A percentile compares a stretch with the other conserved stretches of the same genome.
Conservation (phyloP, 37 sponge, comb jelly and placozoan species). For the Beroe forskalii region DNA sequence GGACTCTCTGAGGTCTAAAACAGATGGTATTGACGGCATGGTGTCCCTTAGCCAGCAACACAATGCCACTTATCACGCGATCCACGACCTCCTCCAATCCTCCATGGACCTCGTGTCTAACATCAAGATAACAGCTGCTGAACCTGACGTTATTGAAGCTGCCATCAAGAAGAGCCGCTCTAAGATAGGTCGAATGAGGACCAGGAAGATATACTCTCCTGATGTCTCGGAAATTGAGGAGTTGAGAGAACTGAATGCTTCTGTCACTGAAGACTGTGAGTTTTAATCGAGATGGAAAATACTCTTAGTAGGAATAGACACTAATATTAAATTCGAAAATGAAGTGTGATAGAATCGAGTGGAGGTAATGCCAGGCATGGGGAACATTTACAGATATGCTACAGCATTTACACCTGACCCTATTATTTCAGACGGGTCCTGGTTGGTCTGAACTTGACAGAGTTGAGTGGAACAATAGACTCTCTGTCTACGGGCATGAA, state of each 20-base stretch:
- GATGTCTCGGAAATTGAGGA: background rate
- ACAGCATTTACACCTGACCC: no score
- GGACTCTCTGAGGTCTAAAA: slow-evolving; percentile 11
- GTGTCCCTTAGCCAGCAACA: background rate
- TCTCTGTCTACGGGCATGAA: slow-evolving; percentile 18
- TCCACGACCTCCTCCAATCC: background rate
- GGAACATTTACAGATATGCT: no score
- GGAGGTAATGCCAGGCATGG: no score
- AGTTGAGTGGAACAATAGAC: background rate
- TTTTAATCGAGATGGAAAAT: background rate
- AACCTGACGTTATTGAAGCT: background rate
- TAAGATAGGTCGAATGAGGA: background rate
- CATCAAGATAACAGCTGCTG: slow-evolving; percentile 49
- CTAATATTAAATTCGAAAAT: no score
- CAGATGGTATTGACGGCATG: background rate
- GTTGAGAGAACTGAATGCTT: background rate
- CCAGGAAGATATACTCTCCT: background rate
- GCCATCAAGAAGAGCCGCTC: slow-evolving; percentile 1
- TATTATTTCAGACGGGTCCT: no score
- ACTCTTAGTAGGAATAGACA: no score
- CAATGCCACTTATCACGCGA: background rate
- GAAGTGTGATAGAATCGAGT: no score
- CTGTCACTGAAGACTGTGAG: slow-evolving; percentile 25
- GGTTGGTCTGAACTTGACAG: background rate
- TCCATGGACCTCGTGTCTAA: background rate